These are phyloP conservation scores for Sesia bembeciformis DNA, from an alignment of 2,888 invertebrate species.

Conservation along the genomic window DNA sequence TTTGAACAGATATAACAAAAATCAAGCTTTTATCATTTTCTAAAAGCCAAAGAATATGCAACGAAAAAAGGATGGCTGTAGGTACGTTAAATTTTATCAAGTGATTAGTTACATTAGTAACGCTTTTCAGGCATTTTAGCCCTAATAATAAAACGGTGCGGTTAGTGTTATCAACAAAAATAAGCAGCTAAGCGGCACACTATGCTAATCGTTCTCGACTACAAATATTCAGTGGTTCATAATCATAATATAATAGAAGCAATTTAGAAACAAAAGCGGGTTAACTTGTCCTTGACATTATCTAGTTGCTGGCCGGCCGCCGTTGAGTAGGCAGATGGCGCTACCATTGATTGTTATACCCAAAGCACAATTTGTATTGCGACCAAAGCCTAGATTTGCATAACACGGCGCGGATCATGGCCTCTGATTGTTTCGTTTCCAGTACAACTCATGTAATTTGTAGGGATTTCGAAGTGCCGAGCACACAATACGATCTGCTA, in stretches of 20 bases:
- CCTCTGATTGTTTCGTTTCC: conserved; percentile 62
- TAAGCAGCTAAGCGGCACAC: too few relatives aligned
- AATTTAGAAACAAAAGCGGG: conserved; percentile 23
- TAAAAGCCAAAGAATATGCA: too few relatives aligned
- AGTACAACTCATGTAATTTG: conserved; percentile 62
- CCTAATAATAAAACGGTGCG: too few relatives aligned
- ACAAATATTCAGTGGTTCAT: neutral
- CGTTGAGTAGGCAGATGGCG: conserved; percentile 34
- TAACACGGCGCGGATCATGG: conserved; percentile 62
- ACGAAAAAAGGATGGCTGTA: too few relatives aligned
- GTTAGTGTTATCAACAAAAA: too few relatives aligned
- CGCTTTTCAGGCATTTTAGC: too few relatives aligned
- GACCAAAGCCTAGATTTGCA: conserved; percentile 60
- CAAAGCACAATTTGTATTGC: conserved; percentile 7
- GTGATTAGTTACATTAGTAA: too few relatives aligned
- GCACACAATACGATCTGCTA: neutral
- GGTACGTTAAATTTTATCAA: too few relatives aligned
- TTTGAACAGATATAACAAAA: too few relatives aligned
- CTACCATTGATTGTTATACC: conserved; percentile 49
- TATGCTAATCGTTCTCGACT: neutral
- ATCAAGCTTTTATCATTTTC: too few relatives aligned
- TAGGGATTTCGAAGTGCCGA: conserved; percentile 40
- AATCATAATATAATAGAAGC: conserved; percentile 26
- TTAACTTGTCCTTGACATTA: conserved; percentile 1
- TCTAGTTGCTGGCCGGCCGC: neutral